Conservation (phyloP, 2,113 vertebrate genomes). For the Cyprinodon brontotheroides region DNA sequence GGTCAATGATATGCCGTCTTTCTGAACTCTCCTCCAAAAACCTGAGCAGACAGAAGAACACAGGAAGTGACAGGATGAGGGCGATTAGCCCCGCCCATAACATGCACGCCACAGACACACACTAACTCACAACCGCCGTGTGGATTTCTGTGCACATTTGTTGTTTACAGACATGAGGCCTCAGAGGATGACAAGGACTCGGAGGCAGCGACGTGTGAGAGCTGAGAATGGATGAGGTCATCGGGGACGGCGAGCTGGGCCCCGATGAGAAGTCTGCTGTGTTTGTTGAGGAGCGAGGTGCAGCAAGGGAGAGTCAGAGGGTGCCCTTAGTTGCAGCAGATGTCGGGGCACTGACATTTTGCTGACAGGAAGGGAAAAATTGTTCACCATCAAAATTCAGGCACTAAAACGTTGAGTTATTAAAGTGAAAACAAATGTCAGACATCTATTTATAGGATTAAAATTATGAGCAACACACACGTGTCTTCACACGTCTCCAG, state of each 20-base stretch:
- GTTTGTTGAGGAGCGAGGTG: slow-evolving; percentile 5
- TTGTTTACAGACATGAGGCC: slow-evolving; percentile 50
- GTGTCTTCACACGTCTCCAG: slow-evolving; percentile 1
- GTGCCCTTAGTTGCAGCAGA: slow-evolving; percentile 17
- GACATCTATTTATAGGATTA: slow-evolving; percentile 50
- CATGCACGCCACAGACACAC: slow-evolving; percentile 35
- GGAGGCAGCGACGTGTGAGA: slow-evolving; percentile 50
- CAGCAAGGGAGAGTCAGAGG: background rate
- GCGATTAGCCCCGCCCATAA: slow-evolving; percentile 48
- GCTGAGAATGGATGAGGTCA: slow-evolving; percentile 62
- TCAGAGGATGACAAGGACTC: slow-evolving; percentile 47
- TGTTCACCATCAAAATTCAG: background rate
- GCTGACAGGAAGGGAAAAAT: background rate
- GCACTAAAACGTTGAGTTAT: slow-evolving; percentile 5
- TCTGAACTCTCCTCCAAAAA: slow-evolving; percentile 20
- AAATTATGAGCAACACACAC: slow-evolving; percentile 11
- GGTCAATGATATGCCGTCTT: slow-evolving; percentile 41
- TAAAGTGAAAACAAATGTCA: slow-evolving; percentile 38
- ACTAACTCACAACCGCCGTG: slow-evolving; percentile 58
- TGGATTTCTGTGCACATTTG: slow-evolving; percentile 18
- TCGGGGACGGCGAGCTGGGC: slow-evolving; percentile 33
- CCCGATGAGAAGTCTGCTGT: slow-evolving; percentile 20
- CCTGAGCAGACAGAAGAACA: slow-evolving; percentile 65
- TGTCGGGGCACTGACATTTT: slow-evolving; percentile 30
- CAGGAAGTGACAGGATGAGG: slow-evolving; percentile 73